Conservation (phyloP, 2,113 vertebrate genomes). For the Pachypanchax playfairii region DNA sequence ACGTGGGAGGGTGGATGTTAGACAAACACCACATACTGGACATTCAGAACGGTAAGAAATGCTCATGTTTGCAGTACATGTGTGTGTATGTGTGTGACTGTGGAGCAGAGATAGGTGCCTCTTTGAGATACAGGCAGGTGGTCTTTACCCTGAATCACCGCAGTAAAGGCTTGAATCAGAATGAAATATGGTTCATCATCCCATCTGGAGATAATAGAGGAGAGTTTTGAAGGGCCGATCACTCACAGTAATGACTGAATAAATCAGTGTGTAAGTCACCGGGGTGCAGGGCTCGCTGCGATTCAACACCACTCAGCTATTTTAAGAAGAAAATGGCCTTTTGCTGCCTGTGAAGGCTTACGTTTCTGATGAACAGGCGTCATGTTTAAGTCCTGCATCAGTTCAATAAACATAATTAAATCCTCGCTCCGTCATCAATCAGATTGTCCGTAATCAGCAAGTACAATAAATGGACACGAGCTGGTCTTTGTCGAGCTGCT, state of each 20-base stretch:
- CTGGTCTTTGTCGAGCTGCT: conserved; percentile 37
- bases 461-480: conserved; percentile 47
- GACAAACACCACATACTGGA: conserved; percentile 95
- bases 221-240: conserved; percentile 83
- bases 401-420: conserved; percentile 52
- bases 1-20: conserved; percentile 94
- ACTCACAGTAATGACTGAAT: conserved; percentile 87
- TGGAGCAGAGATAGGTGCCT: conserved; percentile 53
- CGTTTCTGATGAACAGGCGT: conserved; percentile 55
- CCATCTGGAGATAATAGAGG: conserved; percentile 80
- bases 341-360: conserved; percentile 71
- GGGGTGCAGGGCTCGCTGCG: conserved; percentile 64
- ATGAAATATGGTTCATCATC: conserved; percentile 81
- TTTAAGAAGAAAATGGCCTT: conserved; percentile 77
- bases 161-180: conserved; percentile 83
- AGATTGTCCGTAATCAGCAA: conserved; percentile 41
- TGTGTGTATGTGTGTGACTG: conserved; percentile 15
- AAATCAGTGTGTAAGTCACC: conserved; percentile 80
- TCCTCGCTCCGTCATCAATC: conserved; percentile 52
- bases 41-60: conserved; percentile 89
- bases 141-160: conserved; percentile 74
- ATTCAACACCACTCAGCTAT: conserved; percentile 74
- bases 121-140: conserved; percentile 70
- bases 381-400: conserved; percentile 56
- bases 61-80: neutral